Evolutionary conservation across 1,140 invertebrate species (phyloP).

Genomic region (Trichonephila inaurata): DNA sequence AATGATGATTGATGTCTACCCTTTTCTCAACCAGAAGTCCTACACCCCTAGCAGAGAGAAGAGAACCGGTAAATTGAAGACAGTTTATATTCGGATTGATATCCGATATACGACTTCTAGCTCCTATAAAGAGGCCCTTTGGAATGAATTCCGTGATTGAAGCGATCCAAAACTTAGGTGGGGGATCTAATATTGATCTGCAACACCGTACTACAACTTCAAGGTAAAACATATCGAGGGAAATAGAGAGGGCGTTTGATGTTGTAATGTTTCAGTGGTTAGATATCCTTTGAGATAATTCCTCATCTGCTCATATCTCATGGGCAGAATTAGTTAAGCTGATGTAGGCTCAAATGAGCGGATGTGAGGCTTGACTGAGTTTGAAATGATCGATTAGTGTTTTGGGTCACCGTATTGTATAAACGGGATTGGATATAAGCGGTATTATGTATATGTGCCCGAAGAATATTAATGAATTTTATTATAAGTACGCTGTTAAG

Average conservation of each 20-base stretch:
- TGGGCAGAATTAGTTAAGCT: constrained; percentile 29
- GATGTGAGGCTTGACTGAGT: constrained; percentile 9
- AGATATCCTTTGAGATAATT: constrained; percentile 28
- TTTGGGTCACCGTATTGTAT: constrained; percentile 12
- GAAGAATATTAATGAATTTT: constrained; percentile 27
- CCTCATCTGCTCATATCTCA: constrained; percentile 36
- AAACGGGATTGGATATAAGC: neutral
- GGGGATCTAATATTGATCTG: constrained; percentile 12
- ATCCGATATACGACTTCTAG: constrained; percentile 8
- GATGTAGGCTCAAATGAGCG: constrained; percentile 30
- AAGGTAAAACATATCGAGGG: neutral
- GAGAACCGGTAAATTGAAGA: constrained; percentile 27
- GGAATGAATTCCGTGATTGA: neutral
- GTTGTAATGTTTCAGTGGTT: constrained; percentile 37
- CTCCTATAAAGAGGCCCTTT: constrained; percentile 16
- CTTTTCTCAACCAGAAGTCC: neutral
- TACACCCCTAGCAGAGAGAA: neutral
- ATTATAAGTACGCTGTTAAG: neutral
- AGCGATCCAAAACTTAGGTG: neutral
- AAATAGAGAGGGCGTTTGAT: neutral
- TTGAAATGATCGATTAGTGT: constrained; percentile 38
- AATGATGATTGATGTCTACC: constrained; percentile 31
- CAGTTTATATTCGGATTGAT: constrained; percentile 52
- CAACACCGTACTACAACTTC: neutral
- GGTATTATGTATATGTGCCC: neutral